Evolutionary conservation across 2,888 invertebrate species (phyloP), one percentile per base, ranked within the genome.

Genomic region (Cylloceria caligata): DNA sequence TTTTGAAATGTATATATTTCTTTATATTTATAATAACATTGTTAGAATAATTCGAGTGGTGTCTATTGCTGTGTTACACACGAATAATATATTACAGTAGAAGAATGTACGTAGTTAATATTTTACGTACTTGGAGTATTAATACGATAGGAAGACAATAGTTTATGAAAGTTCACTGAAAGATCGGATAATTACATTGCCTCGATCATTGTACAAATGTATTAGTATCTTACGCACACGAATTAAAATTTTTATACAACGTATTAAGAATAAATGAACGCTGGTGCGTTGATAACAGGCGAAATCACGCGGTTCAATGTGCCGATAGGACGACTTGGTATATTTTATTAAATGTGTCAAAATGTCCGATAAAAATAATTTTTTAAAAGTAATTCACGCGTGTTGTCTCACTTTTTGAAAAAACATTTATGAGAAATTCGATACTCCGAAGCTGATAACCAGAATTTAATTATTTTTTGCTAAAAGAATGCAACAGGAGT

Each of bases 261-360:
- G 30, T 34, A 57, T 72, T 68, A 45, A 9, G 67, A 81, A 81
- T 78, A 81, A 81, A 81, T 73, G 77, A 81, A 67, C 13, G 52
- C 24, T 52, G 36, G 67, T 60, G 71, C 39, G 65, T 52, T n/a
- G n/a, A n/a, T 52, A 49, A 24, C 2, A 52, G 1, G 49, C 21
- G 9, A 21, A 21, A 11, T 49, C 1, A 9, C 3, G 49, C 21
- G 49, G 21, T 49, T 49, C 49, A 21, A 49, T 49, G 49, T 49
- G 9, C 49, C 21, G 21, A 49, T 49, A 49, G 19, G 11, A n/a
- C n/a, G 21, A 13, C 19, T 7, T 49, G 21, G 49, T 49, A 49
- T 49, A 49, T 49, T 49, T 49, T 49, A 49, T 9, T 21, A 21
- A 49, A 19, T 49, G 49, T 49, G 49, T 49, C 49, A 21, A n/a